Conservation (phyloP, 2,888 invertebrate genomes). For the Heliconius hortense region DNA sequence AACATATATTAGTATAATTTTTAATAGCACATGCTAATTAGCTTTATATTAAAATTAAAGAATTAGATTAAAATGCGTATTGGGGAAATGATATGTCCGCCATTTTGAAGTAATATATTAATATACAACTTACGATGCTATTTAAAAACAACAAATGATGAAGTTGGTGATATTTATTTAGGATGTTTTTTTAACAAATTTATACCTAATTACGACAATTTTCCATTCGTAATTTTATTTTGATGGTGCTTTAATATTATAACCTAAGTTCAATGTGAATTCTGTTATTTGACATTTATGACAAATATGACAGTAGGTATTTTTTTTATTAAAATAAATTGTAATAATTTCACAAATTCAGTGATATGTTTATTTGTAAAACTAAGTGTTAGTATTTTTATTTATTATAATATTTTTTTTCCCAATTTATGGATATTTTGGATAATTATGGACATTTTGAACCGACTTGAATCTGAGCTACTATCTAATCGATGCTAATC, state of each 20-base stretch:
- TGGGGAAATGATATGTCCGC: slow-evolving; percentile 43
- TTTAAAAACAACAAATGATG: background rate
- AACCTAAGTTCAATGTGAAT: slow-evolving; percentile 11
- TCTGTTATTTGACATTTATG: slow-evolving; percentile 12
- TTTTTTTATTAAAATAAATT: background rate
- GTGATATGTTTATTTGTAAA: background rate
- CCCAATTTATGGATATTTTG: too few species aligned
- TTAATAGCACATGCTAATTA: slow-evolving; percentile 21
- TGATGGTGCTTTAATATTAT: background rate
- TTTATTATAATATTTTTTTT: background rate
- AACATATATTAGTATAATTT: slow-evolving; percentile 21
- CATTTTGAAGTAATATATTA: slow-evolving; percentile 46
- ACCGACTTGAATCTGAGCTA: too few species aligned
- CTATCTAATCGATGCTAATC: too few species aligned
- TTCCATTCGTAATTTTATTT: slow-evolving; percentile 4
- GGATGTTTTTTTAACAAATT: background rate
- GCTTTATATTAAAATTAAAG: slow-evolving; percentile 16
- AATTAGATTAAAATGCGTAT: slow-evolving; percentile 31
- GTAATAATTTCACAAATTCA: background rate
- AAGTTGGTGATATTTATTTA: background rate
- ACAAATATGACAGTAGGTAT: background rate
- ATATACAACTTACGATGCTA: slow-evolving; percentile 25
- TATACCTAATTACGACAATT: background rate
- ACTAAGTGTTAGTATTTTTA: background rate
- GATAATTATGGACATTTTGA: too few species aligned